Conservation (phyloP, 2,113 vertebrate species). For the Callopanchax toddi region DNA sequence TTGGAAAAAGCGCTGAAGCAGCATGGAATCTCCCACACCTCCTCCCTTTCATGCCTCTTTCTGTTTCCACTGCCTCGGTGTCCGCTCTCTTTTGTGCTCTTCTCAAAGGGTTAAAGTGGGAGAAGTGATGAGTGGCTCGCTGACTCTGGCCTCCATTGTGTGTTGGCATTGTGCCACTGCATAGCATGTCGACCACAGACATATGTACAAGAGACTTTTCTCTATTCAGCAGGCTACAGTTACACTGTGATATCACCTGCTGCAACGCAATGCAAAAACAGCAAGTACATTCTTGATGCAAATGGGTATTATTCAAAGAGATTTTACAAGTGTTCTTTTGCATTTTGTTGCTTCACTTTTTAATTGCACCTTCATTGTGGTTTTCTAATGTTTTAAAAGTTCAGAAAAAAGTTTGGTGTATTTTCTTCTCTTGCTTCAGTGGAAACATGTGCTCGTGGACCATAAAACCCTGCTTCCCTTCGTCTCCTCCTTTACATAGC, state of each 20-base stretch:
- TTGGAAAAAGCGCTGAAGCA: constrained; percentile 15
- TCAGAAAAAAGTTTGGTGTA: constrained; percentile 23
- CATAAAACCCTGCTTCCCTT: constrained; percentile 57
- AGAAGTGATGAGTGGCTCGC: constrained; percentile 64
- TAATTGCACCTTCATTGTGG: neutral
- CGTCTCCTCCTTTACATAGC: constrained; percentile 43
- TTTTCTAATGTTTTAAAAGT: constrained; percentile 5
- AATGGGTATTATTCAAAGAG: neutral
- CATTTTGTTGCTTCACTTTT: constrained; percentile 2
- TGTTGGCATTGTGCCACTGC: constrained; percentile 62
- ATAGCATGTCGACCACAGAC: constrained; percentile 56
- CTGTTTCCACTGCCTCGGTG: constrained; percentile 58
- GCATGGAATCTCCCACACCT: constrained; percentile 28
- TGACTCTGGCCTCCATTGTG: constrained; percentile 66
- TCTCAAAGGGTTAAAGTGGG: constrained; percentile 75
- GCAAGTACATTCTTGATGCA: neutral
- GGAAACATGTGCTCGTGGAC: constrained; percentile 63
- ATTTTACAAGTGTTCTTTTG: constrained; percentile 2
- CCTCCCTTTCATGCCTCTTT: constrained; percentile 24
- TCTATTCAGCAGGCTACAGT: constrained; percentile 37
- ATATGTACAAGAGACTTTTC: constrained; percentile 58
- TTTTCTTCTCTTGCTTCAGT: constrained; percentile 48
- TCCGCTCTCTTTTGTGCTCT: constrained; percentile 61
- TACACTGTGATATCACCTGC: constrained; percentile 23
- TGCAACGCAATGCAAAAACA: constrained; percentile 46